Evolutionary conservation across 2,888 invertebrate species (phyloP).

Genomic region (Drosophila peninsularis): DNA sequence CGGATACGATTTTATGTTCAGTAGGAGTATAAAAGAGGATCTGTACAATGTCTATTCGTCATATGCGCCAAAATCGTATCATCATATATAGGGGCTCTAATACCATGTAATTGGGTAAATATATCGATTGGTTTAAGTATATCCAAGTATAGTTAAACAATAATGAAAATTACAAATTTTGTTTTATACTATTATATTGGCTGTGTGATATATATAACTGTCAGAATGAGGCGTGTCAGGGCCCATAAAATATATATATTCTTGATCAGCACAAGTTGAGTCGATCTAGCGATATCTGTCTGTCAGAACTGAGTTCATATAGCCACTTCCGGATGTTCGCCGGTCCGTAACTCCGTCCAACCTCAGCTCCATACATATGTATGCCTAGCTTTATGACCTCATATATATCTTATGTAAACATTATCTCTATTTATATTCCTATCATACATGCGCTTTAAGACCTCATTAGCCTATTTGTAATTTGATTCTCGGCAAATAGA

Average conservation of each 20-base stretch:
- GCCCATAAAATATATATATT: no score
- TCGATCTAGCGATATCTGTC: no score
- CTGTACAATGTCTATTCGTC: background rate
- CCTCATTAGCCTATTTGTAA: background rate
- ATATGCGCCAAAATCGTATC: background rate
- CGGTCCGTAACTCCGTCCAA: no score
- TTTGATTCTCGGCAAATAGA: background rate
- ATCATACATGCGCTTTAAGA: background rate
- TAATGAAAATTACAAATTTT: background rate
- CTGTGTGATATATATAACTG: no score
- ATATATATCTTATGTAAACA: background rate
- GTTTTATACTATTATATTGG: no score
- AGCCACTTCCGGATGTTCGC: no score
- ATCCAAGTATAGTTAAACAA: background rate
- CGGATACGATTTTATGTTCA: background rate
- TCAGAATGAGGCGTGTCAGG: no score
- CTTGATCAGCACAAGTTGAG: no score
- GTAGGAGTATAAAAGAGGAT: background rate
- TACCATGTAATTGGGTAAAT: background rate
- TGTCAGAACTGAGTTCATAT: no score
- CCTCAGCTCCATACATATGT: no score
- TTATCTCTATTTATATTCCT: no score
- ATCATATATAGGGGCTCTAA: background rate
- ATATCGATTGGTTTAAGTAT: background rate
- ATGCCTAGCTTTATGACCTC: no score